phyloP scores from a whole-genome alignment of 2,113 vertebrate species.

The Acrocephalus kingi region DNA sequence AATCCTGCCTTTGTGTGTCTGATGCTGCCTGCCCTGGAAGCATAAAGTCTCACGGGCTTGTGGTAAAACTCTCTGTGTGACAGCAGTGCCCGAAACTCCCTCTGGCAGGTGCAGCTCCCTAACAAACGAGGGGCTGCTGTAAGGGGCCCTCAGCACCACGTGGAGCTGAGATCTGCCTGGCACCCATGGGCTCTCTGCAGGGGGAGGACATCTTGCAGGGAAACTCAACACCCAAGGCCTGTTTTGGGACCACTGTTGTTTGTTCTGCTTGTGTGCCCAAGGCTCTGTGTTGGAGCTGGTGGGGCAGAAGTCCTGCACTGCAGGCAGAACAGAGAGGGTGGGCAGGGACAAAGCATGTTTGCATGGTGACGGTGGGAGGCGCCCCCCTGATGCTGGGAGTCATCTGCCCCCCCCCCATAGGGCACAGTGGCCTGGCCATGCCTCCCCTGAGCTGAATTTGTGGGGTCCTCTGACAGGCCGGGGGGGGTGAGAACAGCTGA shows the following conservation, averaged over 20 bases:
- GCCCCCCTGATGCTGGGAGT: too few relatives aligned
- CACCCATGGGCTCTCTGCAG: neutral
- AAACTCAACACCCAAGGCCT: neutral
- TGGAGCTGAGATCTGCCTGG: neutral
- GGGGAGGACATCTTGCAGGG: neutral
- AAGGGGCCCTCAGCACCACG: neutral
- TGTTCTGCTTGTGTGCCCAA: neutral
- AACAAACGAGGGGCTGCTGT: neutral
- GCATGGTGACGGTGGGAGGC: rapidly evolving
- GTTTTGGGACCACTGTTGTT: neutral
- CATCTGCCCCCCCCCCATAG: too few relatives aligned
- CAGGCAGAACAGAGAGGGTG: neutral
- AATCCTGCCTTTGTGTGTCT: too few relatives aligned
- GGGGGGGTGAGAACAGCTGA: rapidly evolving
- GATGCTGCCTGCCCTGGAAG: too few relatives aligned
- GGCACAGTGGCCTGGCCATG: neutral
- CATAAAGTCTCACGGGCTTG: neutral
- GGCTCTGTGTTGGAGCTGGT: neutral
- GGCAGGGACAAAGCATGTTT: neutral
- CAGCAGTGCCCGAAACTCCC: rapidly evolving
- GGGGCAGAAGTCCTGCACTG: neutral
- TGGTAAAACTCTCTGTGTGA: neutral
- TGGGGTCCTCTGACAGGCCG: neutral
- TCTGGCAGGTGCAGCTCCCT: neutral
- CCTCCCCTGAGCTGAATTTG: neutral